Conservation (phyloP, 2,113 vertebrate species). For the Dasyurus viverrinus region DNA sequence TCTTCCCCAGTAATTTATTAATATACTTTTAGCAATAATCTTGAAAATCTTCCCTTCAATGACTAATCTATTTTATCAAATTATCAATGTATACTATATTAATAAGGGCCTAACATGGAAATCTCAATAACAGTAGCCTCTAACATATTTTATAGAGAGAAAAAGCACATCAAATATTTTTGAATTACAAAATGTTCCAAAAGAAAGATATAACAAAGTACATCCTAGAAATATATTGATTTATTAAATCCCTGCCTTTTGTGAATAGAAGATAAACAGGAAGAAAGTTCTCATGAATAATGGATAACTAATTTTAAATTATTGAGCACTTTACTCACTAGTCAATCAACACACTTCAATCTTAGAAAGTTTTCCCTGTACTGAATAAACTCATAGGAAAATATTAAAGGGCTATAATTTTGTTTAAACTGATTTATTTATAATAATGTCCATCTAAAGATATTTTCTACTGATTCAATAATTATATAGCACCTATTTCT, state of each 20-base stretch:
- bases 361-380: neutral
- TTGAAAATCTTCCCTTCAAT: slow-evolving; percentile 5
- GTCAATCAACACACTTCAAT: neutral
- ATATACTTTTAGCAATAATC: neutral
- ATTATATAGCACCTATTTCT: neutral
- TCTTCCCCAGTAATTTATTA: neutral
- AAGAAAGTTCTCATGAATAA: neutral
- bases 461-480: neutral
- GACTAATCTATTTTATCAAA: neutral
- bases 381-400: slow-evolving; percentile 18
- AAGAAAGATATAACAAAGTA: slow-evolving; percentile 1
- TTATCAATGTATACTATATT: neutral
- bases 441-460: neutral
- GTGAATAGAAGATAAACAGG: slow-evolving; percentile 31
- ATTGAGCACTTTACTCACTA: slow-evolving; percentile 6
- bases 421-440: neutral
- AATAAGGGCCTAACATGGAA: neutral
- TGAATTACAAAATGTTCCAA: slow-evolving; percentile 15
- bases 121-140: neutral
- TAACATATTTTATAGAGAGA: neutral
- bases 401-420: neutral
- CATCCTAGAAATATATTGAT: slow-evolving; percentile 20
- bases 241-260: slow-evolving; percentile 32
- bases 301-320: slow-evolving; percentile 33
- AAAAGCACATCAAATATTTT: slow-evolving; percentile 5